Base-by-base conservation (phyloP, 1,140 invertebrate species). In the Drosophila arizonae region DNA sequence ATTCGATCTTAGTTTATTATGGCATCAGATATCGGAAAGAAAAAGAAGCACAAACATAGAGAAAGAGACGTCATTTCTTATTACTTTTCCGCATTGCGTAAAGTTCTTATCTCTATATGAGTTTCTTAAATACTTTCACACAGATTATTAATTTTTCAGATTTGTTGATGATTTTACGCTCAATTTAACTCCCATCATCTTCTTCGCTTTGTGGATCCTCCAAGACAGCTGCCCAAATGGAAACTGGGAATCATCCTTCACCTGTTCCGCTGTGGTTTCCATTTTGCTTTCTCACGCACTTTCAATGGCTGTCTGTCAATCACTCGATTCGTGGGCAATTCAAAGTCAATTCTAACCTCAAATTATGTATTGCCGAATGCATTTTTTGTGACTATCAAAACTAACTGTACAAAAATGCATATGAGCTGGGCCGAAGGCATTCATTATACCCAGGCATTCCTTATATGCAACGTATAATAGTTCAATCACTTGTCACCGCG, bases 401-500 rank as follows among this genome's bases (percentile, higher is more conserved):
- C 36, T 77, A 77, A 77, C 76, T 77, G 76, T 77, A 77, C 41
- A 55, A 57, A 75, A 75, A 75, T 75, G 76, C 76, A 87, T 78
- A 78, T 81, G 79, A 78, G 62, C 54, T 46, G 48, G 55, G 56
- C 39, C 39, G 48, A 61, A 46, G 70, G 67, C 77, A 79, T 71
- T 80, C 69, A 84, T 74, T 82, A 76, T 72, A 63, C 50, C 13
- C 67, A 56, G 55, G 33, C 51, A 62, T 57, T 60, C 70, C 64
- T 55, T 56, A 88, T 88, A 79, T 71, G 69, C 65, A 55, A 55
- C 71, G 76, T 72, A 77, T 88, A 87, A 87, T 87, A 88, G 82
- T 87, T 87, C 84, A 87, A 87, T 87, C 82, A 87, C 76, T 87
- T 87, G 82, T 87, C 84, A 80, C 84, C 79, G 71, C 79, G 58